Evolutionary conservation across 2,113 vertebrate species (phyloP).

Genomic region (Leucopsar rothschildi): DNA sequence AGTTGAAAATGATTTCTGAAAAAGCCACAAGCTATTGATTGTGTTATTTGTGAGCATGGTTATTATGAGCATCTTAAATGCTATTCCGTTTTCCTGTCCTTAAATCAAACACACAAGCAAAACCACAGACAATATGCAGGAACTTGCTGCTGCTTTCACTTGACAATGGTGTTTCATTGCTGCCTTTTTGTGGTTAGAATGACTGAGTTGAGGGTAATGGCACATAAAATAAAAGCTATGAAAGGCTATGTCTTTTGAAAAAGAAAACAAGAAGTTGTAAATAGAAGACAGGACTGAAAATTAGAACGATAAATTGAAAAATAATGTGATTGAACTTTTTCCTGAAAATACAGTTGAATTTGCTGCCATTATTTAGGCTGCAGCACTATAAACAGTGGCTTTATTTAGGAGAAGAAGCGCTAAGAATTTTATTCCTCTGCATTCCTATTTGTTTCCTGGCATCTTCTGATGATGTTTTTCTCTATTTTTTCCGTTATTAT

Average conservation of each 20-base stretch:
- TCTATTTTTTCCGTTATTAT: conserved; percentile 29
- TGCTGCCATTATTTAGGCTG: not conserved
- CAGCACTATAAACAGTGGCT: not conserved
- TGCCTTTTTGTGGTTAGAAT: conserved; percentile 7
- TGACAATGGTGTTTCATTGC: not conserved
- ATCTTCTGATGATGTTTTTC: conserved; percentile 11
- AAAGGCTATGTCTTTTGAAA: not conserved
- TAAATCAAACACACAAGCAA: conserved; percentile 20
- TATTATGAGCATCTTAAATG: conserved; percentile 39
- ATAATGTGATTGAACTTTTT: not conserved
- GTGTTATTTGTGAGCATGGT: conserved; percentile 35
- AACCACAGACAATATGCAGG: not conserved
- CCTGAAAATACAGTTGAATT: not conserved
- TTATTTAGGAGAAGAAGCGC: not conserved
- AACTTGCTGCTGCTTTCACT: conserved; percentile 17
- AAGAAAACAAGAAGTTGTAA: conserved; percentile 3
- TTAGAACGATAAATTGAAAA: conserved; percentile 5
- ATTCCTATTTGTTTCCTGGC: not conserved
- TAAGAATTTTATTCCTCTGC: not conserved
- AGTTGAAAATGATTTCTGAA: conserved; percentile 4
- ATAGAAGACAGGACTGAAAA: not conserved
- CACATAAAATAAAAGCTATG: conserved; percentile 11
- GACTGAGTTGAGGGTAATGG: not conserved
- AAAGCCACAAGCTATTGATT: conserved; percentile 9
- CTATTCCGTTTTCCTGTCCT: not conserved